Evolutionary conservation across 2,888 invertebrate genomes (phyloP), one percentile per base, ranked within the genome.

Genomic region (Sarcophaga caerulescens): DNA sequence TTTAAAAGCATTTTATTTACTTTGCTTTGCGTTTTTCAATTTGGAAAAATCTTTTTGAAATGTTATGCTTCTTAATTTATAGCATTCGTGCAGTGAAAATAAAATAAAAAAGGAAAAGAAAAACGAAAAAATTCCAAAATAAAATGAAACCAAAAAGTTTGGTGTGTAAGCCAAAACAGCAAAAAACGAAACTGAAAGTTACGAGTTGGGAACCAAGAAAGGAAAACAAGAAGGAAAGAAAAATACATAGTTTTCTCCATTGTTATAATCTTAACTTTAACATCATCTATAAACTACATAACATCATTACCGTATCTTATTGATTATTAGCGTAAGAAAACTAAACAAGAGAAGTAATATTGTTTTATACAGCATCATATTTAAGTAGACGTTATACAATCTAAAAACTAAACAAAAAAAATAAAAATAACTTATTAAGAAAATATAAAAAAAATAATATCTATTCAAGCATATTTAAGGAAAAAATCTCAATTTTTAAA

Each of bases 251-350:
- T 65, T 71, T 84, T 66, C 74, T 80, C 79, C 69, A 84, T 84
- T 86, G 84, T 81, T 86, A 81, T 86, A 86, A 84, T 84, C 81
- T 81, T 57, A 84, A 75, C 84, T 78, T 74, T 59, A 86, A 84
- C 81, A 81, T 70, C 84, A 82, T 82, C 75, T 35, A 19, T 60
- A n/a, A 11, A 73, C 83, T 78, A 45, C 63, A 82, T 75, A 84
- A 81, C 86, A 69, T 81, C 84, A 84, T 84, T 78, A 86, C 84
- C 86, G 84, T 86, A 84, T 81, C 86, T 81, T 78, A 86, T 84
- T 86, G 83, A 83, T 86, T 86, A 86, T 84, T 78, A 86, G 81
- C 83, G 80, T 81, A 78, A 70, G 25, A 59, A 47, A 69, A 78
- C 21, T 45, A 52, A 57, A n/a, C 12, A 57, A 69, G 62, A 76